Evolutionary conservation across 2,113 vertebrate genomes (phyloP).

Genomic region (Maccullochella peelii): DNA sequence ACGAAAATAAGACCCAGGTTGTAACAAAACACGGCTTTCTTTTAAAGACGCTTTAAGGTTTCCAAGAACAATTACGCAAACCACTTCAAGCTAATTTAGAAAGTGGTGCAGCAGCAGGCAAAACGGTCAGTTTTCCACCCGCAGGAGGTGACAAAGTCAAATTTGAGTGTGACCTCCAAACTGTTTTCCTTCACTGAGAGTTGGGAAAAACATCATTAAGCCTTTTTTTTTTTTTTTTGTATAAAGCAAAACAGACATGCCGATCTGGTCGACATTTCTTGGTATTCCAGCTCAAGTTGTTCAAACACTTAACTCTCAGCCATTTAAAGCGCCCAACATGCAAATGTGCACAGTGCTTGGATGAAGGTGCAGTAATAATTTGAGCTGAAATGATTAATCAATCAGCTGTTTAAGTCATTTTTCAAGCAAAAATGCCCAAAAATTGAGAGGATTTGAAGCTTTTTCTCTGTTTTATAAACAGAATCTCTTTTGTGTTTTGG

Average conservation of each 20-base stretch:
- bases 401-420: not conserved
- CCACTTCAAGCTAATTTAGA: constrained; percentile 2
- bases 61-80: constrained; percentile 21
- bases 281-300: constrained; percentile 2
- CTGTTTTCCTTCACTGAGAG: not conserved
- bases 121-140: constrained; percentile 22
- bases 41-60: not conserved
- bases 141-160: not conserved
- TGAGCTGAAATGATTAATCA: too few species aligned
- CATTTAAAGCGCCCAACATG: not conserved
- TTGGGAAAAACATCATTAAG: not conserved
- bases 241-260: constrained; percentile 2
- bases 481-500: not conserved
- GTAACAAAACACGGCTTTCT: not conserved
- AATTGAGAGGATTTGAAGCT: not conserved
- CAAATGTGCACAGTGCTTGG: not conserved
- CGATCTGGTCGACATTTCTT: not conserved
- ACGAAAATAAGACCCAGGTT: constrained; percentile 10
- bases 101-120: not conserved
- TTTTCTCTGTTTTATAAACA: not conserved
- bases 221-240: not conserved
- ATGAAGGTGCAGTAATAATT: not conserved
- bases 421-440: not conserved
- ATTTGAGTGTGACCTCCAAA: constrained; percentile 2
- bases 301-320: not conserved